These are phyloP conservation scores for Desmodus rotundus DNA, from an alignment of 2,113 vertebrate species.

Conservation along the genomic window DNA sequence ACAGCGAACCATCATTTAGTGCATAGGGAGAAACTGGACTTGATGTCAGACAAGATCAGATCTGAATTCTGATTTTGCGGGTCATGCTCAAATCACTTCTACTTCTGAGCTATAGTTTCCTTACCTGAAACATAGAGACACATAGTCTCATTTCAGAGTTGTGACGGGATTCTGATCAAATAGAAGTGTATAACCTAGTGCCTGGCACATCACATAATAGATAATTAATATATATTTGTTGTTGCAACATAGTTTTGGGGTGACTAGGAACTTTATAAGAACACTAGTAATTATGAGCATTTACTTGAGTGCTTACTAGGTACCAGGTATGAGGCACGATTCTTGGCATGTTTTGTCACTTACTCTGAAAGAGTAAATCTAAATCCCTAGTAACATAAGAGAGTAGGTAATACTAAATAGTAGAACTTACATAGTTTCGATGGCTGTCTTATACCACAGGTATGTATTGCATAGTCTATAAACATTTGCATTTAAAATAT, in stretches of 20 bases:
- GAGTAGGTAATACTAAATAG: neutral
- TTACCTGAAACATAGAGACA: neutral
- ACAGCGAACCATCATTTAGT: neutral
- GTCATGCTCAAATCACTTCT: neutral
- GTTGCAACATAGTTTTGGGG: neutral
- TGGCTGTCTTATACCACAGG: neutral
- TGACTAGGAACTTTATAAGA: neutral
- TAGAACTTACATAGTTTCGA: neutral
- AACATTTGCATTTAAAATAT: neutral
- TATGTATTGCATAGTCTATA: neutral
- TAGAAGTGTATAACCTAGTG: neutral
- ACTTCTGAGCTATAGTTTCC: neutral
- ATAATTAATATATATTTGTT: neutral
- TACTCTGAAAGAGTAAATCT: neutral
- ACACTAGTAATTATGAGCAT: neutral
- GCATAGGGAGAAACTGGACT: neutral
- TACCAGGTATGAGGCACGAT: neutral
- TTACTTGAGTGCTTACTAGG: neutral
- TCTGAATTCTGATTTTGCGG: neutral
- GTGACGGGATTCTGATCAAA: neutral
- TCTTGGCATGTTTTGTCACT: neutral
- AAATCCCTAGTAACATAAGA: neutral
- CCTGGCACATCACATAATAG: neutral
- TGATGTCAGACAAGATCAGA: neutral
- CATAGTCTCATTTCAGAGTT: neutral